Percentiles rank a stretch among this genome's conserved stretches.
Conservation (phyloP, 2,888 invertebrate genomes). For the Lydus trimaculatus region DNA sequence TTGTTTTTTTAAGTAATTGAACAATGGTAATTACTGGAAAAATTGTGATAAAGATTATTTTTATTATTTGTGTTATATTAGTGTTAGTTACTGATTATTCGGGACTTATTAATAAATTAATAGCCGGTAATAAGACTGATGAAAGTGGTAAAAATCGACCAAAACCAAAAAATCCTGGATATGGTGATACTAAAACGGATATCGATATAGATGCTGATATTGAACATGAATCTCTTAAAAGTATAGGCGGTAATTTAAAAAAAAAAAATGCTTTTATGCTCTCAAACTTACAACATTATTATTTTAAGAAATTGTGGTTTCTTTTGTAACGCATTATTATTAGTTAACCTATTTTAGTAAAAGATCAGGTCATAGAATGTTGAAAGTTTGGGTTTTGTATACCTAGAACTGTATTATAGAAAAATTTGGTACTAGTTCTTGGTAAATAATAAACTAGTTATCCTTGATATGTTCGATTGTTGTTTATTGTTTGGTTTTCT, state of each 20-base stretch:
- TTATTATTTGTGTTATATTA: conserved; percentile 64
- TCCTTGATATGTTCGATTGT: background rate
- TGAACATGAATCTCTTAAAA: conserved; percentile 58
- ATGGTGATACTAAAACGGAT: conserved; percentile 57
- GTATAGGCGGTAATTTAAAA: conserved; percentile 48
- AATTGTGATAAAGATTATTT: conserved; percentile 62
- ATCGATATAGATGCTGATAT: conserved; percentile 63
- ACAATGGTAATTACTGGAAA: conserved; percentile 54
- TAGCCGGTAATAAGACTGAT: conserved; percentile 59
- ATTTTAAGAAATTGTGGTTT: background rate
- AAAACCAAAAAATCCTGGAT: conserved; percentile 58
- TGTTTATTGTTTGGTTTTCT: conserved; percentile 31
- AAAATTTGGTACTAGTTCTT: conserved; percentile 2
- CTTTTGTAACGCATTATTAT: background rate
- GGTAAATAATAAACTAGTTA: background rate
- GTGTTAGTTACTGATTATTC: conserved; percentile 66
- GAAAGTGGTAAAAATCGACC: conserved; percentile 49
- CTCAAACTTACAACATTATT: background rate
- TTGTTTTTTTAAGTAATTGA: too few relatives aligned
- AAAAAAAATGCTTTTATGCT: background rate
- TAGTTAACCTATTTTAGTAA: background rate
- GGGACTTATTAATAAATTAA: conserved; percentile 60
- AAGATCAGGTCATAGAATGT: too few relatives aligned
- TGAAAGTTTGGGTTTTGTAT: background rate
- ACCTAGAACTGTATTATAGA: conserved; percentile 1